Base-by-base conservation (phyloP, 2,888 invertebrate species). In the Brachylomia viminalis region DNA sequence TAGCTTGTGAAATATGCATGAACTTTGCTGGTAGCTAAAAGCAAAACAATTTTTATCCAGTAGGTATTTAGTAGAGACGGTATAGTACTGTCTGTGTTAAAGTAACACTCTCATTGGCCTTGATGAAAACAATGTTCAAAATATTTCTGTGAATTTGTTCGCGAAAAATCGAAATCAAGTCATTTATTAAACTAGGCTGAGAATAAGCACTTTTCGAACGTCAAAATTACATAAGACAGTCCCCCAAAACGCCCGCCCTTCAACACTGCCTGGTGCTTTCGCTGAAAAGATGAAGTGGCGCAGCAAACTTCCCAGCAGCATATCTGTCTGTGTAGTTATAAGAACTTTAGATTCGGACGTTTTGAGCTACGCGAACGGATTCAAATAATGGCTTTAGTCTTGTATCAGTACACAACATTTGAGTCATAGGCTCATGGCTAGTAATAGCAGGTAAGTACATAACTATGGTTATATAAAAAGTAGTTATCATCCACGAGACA, bases 401-500 rank as follows among this genome's bases (percentile, higher is more conserved):
- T 49, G 30, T 58, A 20, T 47, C 33, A 33, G n/a, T 47, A 61
- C 23, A 61, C 33, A 77, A 68, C 23, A 68, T 61, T 61, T 27
- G 45, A 58, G 66, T 23, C 38, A 47, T 47, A 20, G 20, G 33
- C 33, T 59, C 75, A 75, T 56, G 66, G 49, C 75, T 66, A 56
- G 68, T 59, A 38, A 59, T 59, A 62, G n/a, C 27, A 62, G 15
- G 45, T 67, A 65, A 38, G 17, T 52, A 58, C 68, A 23, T 64
- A 79, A 69, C 80, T 42, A 79, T 72, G 42, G 73, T 71, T 66
- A 77, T 54, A 74, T 83, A 77, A 91, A 90, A 89, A 89, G 72
- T 73, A 67, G 77, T 86, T 84, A 86, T 88, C 88, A 88, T 90
- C 85, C 47, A 85, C 84, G 83, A 91, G 88, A 94, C 94, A 95